Evolutionary conservation across 1,140 invertebrate genomes (phyloP), one percentile per base, ranked within the genome.

Genomic region (Aleiodes sp.): DNA sequence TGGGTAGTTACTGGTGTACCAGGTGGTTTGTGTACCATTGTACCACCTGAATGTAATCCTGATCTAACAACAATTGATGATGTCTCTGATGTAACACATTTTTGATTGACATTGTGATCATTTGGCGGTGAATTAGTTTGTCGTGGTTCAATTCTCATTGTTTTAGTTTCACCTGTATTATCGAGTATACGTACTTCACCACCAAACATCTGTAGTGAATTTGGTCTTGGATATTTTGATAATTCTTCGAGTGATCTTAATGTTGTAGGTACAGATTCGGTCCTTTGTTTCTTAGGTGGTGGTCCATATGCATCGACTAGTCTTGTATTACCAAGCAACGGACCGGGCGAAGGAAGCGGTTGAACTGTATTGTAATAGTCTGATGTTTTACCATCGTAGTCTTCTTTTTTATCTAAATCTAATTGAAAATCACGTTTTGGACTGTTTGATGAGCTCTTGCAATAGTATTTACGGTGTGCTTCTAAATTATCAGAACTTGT

Each of bases 121-220:
- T 39, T 78, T 0, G 76, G 71, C 0, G 82, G 80, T 1, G 82
- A 82, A 39, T 79, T 82, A 0, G 72, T 86, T 78, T 86, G 87
- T 77, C 82, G 84, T 1, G 89, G 88, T 74, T 93, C 92, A 72
- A 93, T 93, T 56, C 90, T 88, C 83, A 93, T 88, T 1, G 91
- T 92, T 52, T 91, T 92, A 0, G 89, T 90, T 70, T 92, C 91
- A 6, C 90, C 90, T 26, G 87, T 86, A 67, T 88, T 87, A 71
- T 91, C 89, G 19, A 91, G 82, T 65, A 94, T 93, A 78, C 92
- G 90, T 0, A 94, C 92, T 85, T 94, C 91, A 1, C 92, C 92
- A 1, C 92, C 92, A 82, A 93, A 94, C 87, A 94, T 89, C 80
- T 93, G 92, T 9, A 92, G 78, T 0, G 90, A 89, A 52, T 89